Conservation (phyloP, 2,888 invertebrate genomes). For the Seira musarum region DNA sequence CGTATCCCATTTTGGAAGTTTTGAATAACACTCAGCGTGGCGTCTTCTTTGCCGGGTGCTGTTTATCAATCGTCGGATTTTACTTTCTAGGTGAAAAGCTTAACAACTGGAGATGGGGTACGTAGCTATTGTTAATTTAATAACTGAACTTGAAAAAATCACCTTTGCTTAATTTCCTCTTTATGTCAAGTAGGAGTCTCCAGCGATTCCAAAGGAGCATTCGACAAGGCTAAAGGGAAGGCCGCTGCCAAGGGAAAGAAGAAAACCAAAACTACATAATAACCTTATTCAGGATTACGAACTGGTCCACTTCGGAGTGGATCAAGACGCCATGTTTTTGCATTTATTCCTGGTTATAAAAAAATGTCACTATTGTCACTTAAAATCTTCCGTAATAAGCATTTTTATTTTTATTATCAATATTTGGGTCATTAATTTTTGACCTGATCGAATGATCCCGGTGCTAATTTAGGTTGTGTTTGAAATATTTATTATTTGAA, state of each 20-base stretch:
- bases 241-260: slow-evolving; percentile 46
- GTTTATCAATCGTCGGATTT: slow-evolving; percentile 77
- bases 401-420: no score
- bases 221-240: slow-evolving; percentile 17
- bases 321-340: no score
- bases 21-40: slow-evolving; percentile 82
- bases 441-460: no score
- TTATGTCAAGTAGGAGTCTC: slow-evolving; percentile 16
- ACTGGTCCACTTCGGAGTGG: no score
- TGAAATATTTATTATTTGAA: no score
- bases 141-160: neutral
- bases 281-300: no score
- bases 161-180: neutral
- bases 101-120: slow-evolving; percentile 83
- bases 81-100: slow-evolving; percentile 83
- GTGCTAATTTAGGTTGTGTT: no score
- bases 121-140: slow-evolving; percentile 70
- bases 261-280: slow-evolving; percentile 46
- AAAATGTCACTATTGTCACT: no score
- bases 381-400: no score
- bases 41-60: slow-evolving; percentile 78
- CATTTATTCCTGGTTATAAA: no score
- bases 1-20: slow-evolving; percentile 90
- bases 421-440: no score
- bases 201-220: neutral